phyloP scores from a whole-genome alignment of 2,888 invertebrate genomes.

The Gastracanthus pulcherrimus region DNA sequence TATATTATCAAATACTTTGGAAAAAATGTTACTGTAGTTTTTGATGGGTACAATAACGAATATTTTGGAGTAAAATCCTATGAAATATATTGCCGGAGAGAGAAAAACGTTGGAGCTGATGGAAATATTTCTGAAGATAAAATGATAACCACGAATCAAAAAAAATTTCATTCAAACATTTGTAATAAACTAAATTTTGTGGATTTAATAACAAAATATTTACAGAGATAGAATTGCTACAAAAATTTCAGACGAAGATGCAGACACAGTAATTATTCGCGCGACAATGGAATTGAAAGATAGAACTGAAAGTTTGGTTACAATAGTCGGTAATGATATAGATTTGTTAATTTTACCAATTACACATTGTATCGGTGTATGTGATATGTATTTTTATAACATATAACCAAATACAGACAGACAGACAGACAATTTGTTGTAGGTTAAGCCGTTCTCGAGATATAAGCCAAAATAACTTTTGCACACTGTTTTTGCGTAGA shows the following conservation, averaged over 20 bases:
- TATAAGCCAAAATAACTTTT: too few relatives aligned
- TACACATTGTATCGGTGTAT: background rate
- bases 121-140: conserved; percentile 53
- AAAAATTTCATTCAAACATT: conserved; percentile 59
- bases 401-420: background rate
- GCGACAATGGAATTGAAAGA: conserved; percentile 42
- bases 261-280: conserved; percentile 55
- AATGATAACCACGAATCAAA: conserved; percentile 54
- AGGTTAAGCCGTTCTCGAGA: too few relatives aligned
- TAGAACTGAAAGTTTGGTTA: conserved; percentile 1
- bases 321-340: conserved; percentile 53
- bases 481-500: too few relatives aligned
- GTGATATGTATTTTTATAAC: conserved; percentile 7
- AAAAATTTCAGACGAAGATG: conserved; percentile 57
- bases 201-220: conserved; percentile 49
- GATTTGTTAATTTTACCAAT: conserved; percentile 53
- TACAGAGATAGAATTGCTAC: conserved; percentile 44
- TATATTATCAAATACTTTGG: conserved; percentile 38
- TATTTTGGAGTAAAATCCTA: conserved; percentile 57
- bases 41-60: conserved; percentile 60
- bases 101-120: conserved; percentile 55
- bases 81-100: conserved; percentile 55
- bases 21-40: conserved; percentile 54
- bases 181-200: conserved; percentile 58
- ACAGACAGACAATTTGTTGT: too few relatives aligned